These are phyloP conservation scores for Dendrolimus houi DNA, from an alignment of 2,888 invertebrate genomes.

Conservation along the genomic window DNA sequence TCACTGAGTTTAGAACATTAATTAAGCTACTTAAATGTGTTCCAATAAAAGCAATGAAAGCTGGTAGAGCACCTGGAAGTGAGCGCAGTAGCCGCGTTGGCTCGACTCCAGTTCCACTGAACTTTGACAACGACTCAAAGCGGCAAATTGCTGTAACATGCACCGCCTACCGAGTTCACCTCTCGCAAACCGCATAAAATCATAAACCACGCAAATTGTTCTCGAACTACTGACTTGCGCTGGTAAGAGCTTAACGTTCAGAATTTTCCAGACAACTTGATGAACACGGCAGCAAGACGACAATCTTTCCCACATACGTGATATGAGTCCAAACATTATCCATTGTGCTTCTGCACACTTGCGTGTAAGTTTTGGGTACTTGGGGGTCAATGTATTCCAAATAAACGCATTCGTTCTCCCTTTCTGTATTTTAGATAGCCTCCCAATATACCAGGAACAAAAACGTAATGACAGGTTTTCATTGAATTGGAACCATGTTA, in stretches of 20 bases:
- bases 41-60: conserved; percentile 34
- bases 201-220: no score
- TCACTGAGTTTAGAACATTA: conserved; percentile 8
- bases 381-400: conserved; percentile 43
- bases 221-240: no score
- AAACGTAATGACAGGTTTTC: conserved; percentile 33
- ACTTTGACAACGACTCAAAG: conserved; percentile 62
- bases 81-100: conserved; percentile 54
- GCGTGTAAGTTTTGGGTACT: conserved; percentile 21
- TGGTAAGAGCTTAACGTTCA: no score
- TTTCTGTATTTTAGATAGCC: conserved; percentile 40
- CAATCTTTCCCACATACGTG: conserved; percentile 4
- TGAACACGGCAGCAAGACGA: background rate
- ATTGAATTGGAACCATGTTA: conserved; percentile 36
- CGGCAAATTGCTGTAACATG: conserved; percentile 43
- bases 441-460: conserved; percentile 39
- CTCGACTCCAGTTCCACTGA: conserved; percentile 66
- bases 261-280: background rate
- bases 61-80: conserved; percentile 56
- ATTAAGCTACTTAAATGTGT: conserved; percentile 24
- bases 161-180: background rate
- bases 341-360: conserved; percentile 14
- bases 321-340: conserved; percentile 1
- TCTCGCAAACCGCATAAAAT: background rate
- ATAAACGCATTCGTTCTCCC: conserved; percentile 38